Evolutionary conservation across 2,888 invertebrate genomes (phyloP), one percentile per base, ranked within the genome.

Genomic region (Diarsia brunnea): DNA sequence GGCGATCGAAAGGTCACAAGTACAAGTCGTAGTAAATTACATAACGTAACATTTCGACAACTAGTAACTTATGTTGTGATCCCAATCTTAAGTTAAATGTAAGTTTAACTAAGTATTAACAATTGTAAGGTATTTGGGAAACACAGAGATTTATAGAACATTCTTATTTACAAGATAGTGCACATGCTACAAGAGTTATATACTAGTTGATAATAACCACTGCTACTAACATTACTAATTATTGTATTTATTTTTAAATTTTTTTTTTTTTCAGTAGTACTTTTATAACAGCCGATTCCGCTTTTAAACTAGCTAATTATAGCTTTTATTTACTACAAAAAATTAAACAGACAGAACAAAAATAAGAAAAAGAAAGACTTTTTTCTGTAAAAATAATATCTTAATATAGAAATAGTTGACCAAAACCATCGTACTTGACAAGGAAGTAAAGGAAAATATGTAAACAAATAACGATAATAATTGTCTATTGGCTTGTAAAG

Each of bases 1-100:
- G 74, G 72, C 72, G 51, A 84, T 53, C 27, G 31, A 84, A 84
- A 84, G 84, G 84, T 73, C 68, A 85, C 61, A 68, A 68, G 73
- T 71, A 61, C 70, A 45, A 74, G 61, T 78, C 24, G 38, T 53
- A 73, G 58, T 67, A 45, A 58, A 51, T 82, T 84, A 84, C 60
- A 73, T 78, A 82, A 85, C 12, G 21, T 12, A 67, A 72, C 82
- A 78, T 82, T 78, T 55, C 64, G 11, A 71, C 60, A 74, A 38
- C 65, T 58, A 67, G 73, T 74, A 74, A 73, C 63, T 69, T 45
- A 73, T 58, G 75, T 80, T 60, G 21, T 58, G 80, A 84, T 84
- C 38, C 47, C 69, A 69, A 80, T 75, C 75, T 82, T 53, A 75
- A 49, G 61, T 71, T 65, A 74, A 79, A 53, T 69, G 61, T 75